These are phyloP conservation scores for Drosophila subpulchrella DNA, from an alignment of 1,140 invertebrate genomes.

Conservation along the genomic window DNA sequence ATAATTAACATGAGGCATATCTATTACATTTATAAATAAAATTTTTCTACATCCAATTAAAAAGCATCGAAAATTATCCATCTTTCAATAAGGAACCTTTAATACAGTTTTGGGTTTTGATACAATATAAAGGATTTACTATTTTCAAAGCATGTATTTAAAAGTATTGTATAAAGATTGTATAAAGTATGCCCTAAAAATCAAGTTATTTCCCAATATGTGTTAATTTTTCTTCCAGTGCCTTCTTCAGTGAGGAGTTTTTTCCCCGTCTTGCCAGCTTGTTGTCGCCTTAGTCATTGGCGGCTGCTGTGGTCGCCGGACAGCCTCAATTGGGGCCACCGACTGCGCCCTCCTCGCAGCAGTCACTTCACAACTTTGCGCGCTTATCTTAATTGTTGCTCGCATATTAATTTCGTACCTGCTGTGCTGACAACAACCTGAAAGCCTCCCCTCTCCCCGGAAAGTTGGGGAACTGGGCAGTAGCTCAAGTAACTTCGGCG, in stretches of 20 bases:
- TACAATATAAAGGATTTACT: too few relatives aligned
- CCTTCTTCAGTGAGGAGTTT: constrained; percentile 6
- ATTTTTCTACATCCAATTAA: too few relatives aligned
- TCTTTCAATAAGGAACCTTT: too few relatives aligned
- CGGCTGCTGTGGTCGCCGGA: constrained; percentile 32
- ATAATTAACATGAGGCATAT: too few relatives aligned
- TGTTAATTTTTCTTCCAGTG: constrained; percentile 23
- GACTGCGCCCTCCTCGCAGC: constrained; percentile 63
- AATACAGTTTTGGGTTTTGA: too few relatives aligned
- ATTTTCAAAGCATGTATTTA: too few relatives aligned
- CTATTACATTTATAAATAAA: too few relatives aligned
- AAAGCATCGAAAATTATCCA: too few relatives aligned
- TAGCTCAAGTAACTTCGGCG: not conserved
- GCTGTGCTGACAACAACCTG: constrained; percentile 71
- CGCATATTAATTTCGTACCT: constrained; percentile 84
- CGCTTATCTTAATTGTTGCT: constrained; percentile 84
- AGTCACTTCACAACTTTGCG: constrained; percentile 78
- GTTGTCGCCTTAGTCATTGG: constrained; percentile 70
- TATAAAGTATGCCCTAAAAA: too few relatives aligned
- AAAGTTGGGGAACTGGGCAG: constrained; percentile 6
- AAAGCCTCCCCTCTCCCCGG: not conserved
- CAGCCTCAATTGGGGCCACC: constrained; percentile 56
- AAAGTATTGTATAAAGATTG: too few relatives aligned
- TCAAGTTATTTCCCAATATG: too few relatives aligned
- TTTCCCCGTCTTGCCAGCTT: constrained; percentile 35